Evolutionary conservation across 2,797 vertebrate species (phyloP).

Genomic region (Neopelma chrysocephalum): DNA sequence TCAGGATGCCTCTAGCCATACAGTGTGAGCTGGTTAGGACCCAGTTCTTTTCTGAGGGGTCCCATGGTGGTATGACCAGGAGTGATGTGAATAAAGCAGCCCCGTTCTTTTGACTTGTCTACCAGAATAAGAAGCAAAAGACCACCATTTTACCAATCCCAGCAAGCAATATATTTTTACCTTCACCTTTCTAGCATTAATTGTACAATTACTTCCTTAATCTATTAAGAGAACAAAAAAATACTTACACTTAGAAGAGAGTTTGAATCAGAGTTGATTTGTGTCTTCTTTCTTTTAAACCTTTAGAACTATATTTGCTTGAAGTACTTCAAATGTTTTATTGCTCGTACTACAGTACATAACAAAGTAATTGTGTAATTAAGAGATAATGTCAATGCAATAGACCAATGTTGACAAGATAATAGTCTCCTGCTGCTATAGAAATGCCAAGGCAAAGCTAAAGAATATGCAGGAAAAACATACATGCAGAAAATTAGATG

Average conservation of each 20-base stretch:
- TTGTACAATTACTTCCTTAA: constrained; percentile 9
- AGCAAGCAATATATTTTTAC: neutral
- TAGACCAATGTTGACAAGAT: constrained; percentile 77
- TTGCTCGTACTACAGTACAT: constrained; percentile 66
- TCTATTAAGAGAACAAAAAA: neutral
- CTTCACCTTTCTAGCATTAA: neutral
- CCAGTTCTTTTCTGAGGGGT: neutral
- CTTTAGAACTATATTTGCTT: constrained; percentile 56
- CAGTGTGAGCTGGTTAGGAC: fast-evolving
- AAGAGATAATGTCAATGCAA: constrained; percentile 77
- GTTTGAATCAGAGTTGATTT: constrained; percentile 5
- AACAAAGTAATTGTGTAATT: constrained; percentile 78
- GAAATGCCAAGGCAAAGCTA: constrained; percentile 67
- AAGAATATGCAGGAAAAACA: constrained; percentile 54
- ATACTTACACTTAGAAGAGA: constrained; percentile 27
- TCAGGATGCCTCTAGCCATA: neutral
- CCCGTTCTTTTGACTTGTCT: neutral
- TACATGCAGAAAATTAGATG: constrained; percentile 45
- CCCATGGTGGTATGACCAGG: fast-evolving
- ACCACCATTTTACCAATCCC: neutral
- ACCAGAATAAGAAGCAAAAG: neutral
- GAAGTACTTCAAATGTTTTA: constrained; percentile 73
- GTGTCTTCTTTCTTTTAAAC: constrained; percentile 35
- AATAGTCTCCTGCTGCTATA: constrained; percentile 68
- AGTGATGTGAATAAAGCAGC: neutral